These are phyloP conservation scores for Parazoanthus darwini DNA, from an alignment of 92 coral and sea anemone genomes.

Conservation along the genomic window DNA sequence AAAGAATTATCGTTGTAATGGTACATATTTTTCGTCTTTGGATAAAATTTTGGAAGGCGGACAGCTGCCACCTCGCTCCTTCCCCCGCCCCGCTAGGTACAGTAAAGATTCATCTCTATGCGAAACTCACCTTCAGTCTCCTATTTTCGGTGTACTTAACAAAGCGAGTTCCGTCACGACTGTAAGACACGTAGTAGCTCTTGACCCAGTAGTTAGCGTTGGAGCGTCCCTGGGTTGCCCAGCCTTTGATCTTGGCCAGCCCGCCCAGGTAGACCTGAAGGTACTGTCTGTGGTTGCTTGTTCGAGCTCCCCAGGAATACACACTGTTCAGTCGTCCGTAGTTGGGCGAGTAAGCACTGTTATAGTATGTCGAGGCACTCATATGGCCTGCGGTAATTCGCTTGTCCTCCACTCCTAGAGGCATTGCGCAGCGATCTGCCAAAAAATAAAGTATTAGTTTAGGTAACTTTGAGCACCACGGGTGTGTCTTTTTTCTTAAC, in stretches of 20 bases:
- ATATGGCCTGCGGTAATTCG: slow-evolving; percentile 41
- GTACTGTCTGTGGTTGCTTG: slow-evolving; percentile 8
- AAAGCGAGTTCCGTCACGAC: slow-evolving; percentile 22
- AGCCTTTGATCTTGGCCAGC: slow-evolving; percentile 32
- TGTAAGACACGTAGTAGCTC: slow-evolving; percentile 32
- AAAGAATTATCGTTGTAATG: no score
- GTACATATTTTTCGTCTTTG: no score
- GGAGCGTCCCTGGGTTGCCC: slow-evolving; percentile 39
- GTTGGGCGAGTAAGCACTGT: slow-evolving; percentile 22
- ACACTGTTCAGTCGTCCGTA: slow-evolving; percentile 37
- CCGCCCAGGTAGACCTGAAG: slow-evolving; percentile 43
- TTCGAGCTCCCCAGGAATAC: slow-evolving; percentile 13
- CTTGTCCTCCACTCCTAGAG: slow-evolving; percentile 50
- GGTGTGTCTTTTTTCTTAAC: no score
- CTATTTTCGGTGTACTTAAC: slow-evolving; percentile 14
- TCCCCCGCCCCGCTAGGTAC: no score
- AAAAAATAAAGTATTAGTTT: not conserved
- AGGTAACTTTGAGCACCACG: no score
- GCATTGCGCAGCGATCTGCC: slow-evolving; percentile 36
- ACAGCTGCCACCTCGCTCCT: no score
- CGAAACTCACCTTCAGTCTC: slow-evolving; percentile 18
- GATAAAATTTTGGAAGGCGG: no score
- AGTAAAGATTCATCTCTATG: no score
- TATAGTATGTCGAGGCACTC: slow-evolving; percentile 29
- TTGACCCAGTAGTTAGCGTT: slow-evolving; percentile 36